These are phyloP conservation scores for Oligia strigilis DNA, from an alignment of 2,888 invertebrate species.

Conservation along the genomic window DNA sequence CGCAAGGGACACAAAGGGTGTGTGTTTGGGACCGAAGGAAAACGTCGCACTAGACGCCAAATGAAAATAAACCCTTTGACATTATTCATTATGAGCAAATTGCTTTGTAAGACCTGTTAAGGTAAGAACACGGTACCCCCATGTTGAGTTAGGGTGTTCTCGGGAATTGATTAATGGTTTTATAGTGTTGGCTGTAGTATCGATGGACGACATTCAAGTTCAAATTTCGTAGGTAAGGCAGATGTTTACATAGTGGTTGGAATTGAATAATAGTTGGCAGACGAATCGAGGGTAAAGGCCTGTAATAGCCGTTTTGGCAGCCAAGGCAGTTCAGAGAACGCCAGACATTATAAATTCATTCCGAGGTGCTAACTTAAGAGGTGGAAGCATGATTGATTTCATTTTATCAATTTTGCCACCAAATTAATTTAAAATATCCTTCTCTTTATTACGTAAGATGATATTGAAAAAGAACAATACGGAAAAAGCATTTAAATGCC, in stretches of 20 bases:
- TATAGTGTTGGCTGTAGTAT: conserved; percentile 33
- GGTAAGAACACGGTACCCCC: conserved; percentile 39
- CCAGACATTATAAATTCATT: conserved; percentile 41
- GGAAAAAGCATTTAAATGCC: conserved; percentile 12
- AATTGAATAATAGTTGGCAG: conserved; percentile 48
- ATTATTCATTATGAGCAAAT: conserved; percentile 74
- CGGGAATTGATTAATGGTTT: conserved; percentile 56
- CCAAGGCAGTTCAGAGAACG: conserved; percentile 25
- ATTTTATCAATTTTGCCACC: conserved; percentile 3
- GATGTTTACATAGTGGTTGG: conserved; percentile 10
- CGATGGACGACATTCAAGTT: conserved; percentile 8
- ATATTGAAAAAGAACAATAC: conserved; percentile 19
- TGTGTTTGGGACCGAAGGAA: conserved; percentile 63
- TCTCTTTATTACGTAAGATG: conserved; percentile 2
- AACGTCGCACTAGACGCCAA: conserved; percentile 62
- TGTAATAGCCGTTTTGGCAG: conserved; percentile 45
- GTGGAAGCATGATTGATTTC: background rate
- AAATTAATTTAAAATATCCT: conserved; percentile 11
- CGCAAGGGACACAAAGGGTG: conserved; percentile 70
- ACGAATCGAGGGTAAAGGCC: conserved; percentile 26
- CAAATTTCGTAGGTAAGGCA: conserved; percentile 8
- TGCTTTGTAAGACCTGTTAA: conserved; percentile 65
- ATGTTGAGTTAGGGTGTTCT: conserved; percentile 32
- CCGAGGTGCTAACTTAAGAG: conserved; percentile 44
- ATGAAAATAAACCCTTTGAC: conserved; percentile 75